Evolutionary conservation across 2,797 vertebrate species (phyloP), one percentile per base, ranked within the genome.

Genomic region (Ceyx erithaca): DNA sequence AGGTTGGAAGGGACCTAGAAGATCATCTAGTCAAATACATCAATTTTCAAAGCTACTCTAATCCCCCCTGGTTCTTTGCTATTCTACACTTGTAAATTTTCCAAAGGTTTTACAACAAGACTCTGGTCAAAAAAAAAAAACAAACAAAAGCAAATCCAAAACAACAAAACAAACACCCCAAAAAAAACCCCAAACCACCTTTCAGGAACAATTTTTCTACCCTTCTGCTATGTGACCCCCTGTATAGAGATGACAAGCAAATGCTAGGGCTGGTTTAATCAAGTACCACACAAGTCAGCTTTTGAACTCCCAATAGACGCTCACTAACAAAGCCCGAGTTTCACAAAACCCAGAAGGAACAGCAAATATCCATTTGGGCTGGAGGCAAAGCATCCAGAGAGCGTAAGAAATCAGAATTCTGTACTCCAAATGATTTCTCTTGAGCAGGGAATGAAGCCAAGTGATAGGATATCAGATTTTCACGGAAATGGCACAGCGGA

Each of bases 401-500:
- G 18, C 80, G 10, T 14, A 78, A 85, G 35, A 71, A 84, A 83
- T 14, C 33, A 25, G 25, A 87, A 58, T 84, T 76, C 28, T 52
- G n/a, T 30, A 48, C 19, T 81, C 14, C 37, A 68, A 46, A 46
- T 8, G 18, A 87, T 62, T 75, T 48, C 46, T 78, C 31, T 78
- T 43, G 20, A 79, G 63, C 20, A 40, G 67, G 80, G 85, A 80
- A 80, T 1, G 4, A 85, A 80, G 87, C 82, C 91, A 95, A 92
- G 28, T n/a, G 91, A 94, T 85, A 92, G 58, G 40, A 59, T 78
- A 91, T 85, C 82, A 87, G 63, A 87, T 73, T 83, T 80, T 71
- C 66, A 92, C 2, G 0, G 81, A 90, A 82, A 85, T 41, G 55
- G 30, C 52, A 79, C 11, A 86, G 64, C 1, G 4, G 81, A 95